Percentiles rank a stretch among this genome's conserved stretches.
These are phyloP conservation scores for Characodon lateralis DNA, from an alignment of 2,797 vertebrate species.

Conservation along the genomic window DNA sequence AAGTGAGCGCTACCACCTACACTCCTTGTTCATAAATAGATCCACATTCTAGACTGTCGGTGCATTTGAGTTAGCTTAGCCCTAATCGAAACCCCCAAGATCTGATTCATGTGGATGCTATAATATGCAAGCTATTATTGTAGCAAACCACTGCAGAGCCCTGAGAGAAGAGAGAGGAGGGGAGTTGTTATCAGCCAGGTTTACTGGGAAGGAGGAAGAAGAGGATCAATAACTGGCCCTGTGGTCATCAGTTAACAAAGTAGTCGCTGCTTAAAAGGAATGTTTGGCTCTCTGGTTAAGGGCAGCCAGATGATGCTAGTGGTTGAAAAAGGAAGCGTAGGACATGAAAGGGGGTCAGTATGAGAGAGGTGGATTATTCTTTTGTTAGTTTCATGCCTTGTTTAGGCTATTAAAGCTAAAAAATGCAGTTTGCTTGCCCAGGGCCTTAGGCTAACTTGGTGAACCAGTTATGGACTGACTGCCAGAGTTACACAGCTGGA, in stretches of 20 bases:
- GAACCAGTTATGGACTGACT: constrained; percentile 62
- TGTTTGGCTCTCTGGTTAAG: constrained; percentile 79
- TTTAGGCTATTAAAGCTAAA: constrained; percentile 74
- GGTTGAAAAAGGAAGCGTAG: constrained; percentile 74
- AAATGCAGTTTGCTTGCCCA: constrained; percentile 69
- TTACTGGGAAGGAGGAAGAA: constrained; percentile 65
- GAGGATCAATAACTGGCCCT: constrained; percentile 83
- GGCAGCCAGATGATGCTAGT: constrained; percentile 77
- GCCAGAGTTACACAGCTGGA: constrained; percentile 27
- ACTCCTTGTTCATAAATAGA: constrained; percentile 77
- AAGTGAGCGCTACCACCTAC: constrained; percentile 78
- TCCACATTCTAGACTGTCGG: constrained; percentile 67
- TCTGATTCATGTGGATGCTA: constrained; percentile 77
- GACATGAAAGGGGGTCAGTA: constrained; percentile 72
- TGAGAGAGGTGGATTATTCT: constrained; percentile 62
- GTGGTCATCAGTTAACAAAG: constrained; percentile 85
- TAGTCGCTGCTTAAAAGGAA: constrained; percentile 78
- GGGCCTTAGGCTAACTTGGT: constrained; percentile 64
- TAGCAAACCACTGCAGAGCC: constrained; percentile 58
- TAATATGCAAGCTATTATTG: constrained; percentile 79
- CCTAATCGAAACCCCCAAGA: constrained; percentile 73
- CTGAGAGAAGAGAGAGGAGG: constrained; percentile 59
- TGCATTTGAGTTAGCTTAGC: constrained; percentile 72
- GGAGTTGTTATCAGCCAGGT: constrained; percentile 67
- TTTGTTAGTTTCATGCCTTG: constrained; percentile 74